A percentile compares a stretch with the other conserved stretches of the same genome.
Evolutionary conservation across 2,797 vertebrate genomes (phyloP).

Genomic region (Cynopterus sphinx): DNA sequence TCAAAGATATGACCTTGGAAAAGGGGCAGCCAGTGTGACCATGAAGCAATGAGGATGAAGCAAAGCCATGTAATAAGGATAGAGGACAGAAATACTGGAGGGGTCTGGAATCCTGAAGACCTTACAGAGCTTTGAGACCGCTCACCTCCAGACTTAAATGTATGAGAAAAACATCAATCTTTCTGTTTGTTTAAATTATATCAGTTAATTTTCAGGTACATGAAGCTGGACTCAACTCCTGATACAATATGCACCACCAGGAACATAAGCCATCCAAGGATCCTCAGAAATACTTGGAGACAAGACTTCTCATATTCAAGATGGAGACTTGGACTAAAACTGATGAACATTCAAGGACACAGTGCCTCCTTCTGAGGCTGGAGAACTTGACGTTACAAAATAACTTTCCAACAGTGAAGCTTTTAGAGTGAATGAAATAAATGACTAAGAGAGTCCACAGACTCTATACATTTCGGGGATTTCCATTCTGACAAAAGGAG

Average conservation of each 20-base stretch:
- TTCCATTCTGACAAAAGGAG: conserved; percentile 39
- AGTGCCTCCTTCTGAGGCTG: neutral
- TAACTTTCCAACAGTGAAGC: neutral
- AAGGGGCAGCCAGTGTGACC: neutral
- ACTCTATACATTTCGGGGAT: neutral
- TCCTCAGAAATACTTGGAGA: neutral
- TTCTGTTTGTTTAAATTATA: neutral
- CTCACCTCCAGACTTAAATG: neutral
- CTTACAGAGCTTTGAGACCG: neutral
- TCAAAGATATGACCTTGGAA: neutral
- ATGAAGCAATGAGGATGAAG: neutral
- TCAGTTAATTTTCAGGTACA: neutral
- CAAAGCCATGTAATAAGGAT: neutral
- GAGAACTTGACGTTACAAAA: neutral
- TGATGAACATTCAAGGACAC: neutral
- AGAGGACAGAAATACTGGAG: neutral
- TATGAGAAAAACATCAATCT: neutral
- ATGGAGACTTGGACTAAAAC: neutral
- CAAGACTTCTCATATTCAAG: neutral
- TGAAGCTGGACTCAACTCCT: neutral
- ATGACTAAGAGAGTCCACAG: neutral
- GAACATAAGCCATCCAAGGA: neutral
- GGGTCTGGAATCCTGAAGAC: neutral
- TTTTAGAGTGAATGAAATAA: neutral
- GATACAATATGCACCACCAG: neutral